These are phyloP conservation scores for Steatornis caripensis DNA, from an alignment of 2,113 vertebrate genomes.

Conservation along the genomic window DNA sequence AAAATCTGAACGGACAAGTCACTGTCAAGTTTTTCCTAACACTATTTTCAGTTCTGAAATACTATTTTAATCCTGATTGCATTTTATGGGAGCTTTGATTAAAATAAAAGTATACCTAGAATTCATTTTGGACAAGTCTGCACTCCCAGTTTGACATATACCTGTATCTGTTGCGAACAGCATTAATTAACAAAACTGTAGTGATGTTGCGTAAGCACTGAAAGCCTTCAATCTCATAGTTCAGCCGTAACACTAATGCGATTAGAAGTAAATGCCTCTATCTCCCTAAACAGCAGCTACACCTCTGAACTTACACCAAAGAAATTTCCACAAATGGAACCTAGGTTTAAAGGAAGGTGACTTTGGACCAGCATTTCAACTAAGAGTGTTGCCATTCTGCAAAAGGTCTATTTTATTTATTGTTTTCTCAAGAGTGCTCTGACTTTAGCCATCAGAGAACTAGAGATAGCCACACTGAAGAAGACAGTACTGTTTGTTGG, in stretches of 20 bases:
- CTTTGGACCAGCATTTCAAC: not conserved
- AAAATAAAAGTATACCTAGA: not conserved
- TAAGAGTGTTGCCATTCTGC: not conserved
- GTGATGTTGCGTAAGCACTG: not conserved
- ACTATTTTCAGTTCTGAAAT: not conserved
- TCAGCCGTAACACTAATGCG: constrained; percentile 34
- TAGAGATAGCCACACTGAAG: not conserved
- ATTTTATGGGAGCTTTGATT: not conserved
- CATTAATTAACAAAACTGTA: not conserved
- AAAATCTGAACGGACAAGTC: not conserved
- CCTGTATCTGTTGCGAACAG: not conserved
- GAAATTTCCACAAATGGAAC: not conserved
- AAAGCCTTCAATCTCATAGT: not conserved
- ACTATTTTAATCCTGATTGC: not conserved
- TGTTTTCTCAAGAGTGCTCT: not conserved
- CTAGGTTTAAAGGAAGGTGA: not conserved
- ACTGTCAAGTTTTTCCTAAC: not conserved
- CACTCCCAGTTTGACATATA: not conserved
- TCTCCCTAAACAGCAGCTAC: constrained; percentile 38
- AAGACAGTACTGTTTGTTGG: not conserved
- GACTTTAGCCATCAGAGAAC: not conserved
- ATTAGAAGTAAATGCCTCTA: constrained; percentile 52
- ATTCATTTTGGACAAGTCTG: not conserved
- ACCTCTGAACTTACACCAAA: not conserved
- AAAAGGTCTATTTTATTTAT: not conserved